phyloP scores from a whole-genome alignment of 2,888 invertebrate species.

The Drosophila gaucha region DNA sequence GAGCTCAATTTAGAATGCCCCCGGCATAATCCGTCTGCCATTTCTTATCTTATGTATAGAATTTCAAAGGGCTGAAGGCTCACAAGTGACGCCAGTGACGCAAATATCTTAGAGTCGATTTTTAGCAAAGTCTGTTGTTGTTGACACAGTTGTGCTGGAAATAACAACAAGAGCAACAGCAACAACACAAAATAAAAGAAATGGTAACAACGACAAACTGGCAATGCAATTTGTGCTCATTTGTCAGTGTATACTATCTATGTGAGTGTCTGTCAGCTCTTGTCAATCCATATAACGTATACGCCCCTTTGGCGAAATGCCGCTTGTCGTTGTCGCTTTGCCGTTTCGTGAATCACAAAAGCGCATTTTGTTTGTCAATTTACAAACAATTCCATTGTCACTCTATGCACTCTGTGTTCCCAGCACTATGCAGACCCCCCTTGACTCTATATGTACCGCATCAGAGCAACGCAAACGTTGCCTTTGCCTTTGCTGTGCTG shows the following conservation, averaged over 20 bases:
- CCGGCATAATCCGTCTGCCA: too few relatives aligned
- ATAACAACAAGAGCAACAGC: slow-evolving; percentile 13
- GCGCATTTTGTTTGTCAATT: slow-evolving; percentile 58
- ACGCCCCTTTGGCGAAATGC: slow-evolving; percentile 58
- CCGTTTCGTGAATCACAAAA: slow-evolving; percentile 46
- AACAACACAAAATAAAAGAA: slow-evolving; percentile 24
- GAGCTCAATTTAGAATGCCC: neutral
- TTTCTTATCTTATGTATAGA: neutral
- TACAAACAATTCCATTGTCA: slow-evolving; percentile 57
- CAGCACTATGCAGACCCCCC: neutral
- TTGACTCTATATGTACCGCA: neutral
- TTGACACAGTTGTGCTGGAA: slow-evolving; percentile 32
- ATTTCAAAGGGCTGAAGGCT: neutral
- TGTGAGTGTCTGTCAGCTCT: slow-evolving; percentile 20
- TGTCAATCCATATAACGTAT: slow-evolving; percentile 59
- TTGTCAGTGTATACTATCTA: slow-evolving; percentile 40
- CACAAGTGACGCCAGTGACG: slow-evolving; percentile 3
- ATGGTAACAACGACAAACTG: slow-evolving; percentile 44
- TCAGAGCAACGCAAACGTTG: slow-evolving; percentile 30
- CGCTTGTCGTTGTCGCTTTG: slow-evolving; percentile 32
- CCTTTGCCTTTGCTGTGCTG: slow-evolving; percentile 25
- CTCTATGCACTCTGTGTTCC: slow-evolving; percentile 21
- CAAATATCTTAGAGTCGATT: neutral
- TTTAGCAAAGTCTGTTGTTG: slow-evolving; percentile 15
- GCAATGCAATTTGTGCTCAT: slow-evolving; percentile 64